These are phyloP conservation scores for Heterotis niloticus DNA, from an alignment of 2,113 vertebrate genomes.

Conservation along the genomic window DNA sequence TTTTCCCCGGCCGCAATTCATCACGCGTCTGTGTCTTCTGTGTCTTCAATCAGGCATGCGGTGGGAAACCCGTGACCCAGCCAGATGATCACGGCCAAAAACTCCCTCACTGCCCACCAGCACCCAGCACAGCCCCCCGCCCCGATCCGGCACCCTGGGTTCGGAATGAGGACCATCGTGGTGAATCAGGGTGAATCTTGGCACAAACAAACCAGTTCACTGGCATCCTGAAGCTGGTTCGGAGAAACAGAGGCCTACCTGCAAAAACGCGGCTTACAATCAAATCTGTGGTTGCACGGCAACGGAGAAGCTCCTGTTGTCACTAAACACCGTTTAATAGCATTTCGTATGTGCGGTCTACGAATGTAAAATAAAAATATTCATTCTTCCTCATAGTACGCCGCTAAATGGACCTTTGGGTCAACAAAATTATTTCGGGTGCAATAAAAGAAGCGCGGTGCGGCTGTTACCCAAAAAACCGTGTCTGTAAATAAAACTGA, in stretches of 20 bases:
- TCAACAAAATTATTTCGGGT: not conserved
- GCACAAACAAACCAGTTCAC: no score
- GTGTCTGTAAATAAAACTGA: no score
- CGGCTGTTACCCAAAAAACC: no score
- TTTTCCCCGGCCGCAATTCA: constrained; percentile 44
- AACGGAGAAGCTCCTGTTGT: not conserved
- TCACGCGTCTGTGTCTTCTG: constrained; percentile 38
- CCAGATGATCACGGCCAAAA: constrained; percentile 27
- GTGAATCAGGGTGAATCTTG: no score
- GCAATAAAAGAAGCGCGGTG: not conserved
- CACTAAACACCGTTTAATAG: not conserved
- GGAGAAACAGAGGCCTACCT: no score
- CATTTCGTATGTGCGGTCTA: not conserved
- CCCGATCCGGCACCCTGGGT: not conserved
- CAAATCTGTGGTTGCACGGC: not conserved
- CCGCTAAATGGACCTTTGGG: not conserved
- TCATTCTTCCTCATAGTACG: not conserved
- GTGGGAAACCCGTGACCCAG: constrained; percentile 33
- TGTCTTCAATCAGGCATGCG: constrained; percentile 41
- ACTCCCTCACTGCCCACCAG: constrained; percentile 19
- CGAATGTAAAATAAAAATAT: not conserved
- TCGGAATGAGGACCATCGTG: no score
- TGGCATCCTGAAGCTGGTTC: no score
- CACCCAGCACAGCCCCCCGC: not conserved
- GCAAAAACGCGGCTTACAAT: no score